Percentiles rank a stretch among this genome's conserved stretches.
Conservation (phyloP, 2,888 invertebrate genomes). For the Eupithecia pulchellata region DNA sequence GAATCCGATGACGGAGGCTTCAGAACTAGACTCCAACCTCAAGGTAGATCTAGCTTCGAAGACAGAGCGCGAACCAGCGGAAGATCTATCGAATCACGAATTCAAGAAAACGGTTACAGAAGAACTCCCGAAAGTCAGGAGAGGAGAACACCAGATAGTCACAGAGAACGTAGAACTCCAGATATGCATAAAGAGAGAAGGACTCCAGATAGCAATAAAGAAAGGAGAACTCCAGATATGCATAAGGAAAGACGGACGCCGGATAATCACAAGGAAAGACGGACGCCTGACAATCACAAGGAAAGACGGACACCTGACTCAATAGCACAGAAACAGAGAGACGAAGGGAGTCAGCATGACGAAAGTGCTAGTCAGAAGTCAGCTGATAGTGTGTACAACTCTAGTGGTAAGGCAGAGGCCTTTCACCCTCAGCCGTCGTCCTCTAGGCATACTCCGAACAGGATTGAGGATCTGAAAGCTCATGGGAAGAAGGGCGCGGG, state of each 20-base stretch:
- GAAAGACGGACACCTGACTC: slow-evolving; percentile 71
- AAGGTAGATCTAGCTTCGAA: slow-evolving; percentile 73
- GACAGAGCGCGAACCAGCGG: slow-evolving; percentile 79
- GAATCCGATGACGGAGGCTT: slow-evolving; percentile 88
- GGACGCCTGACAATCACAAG: slow-evolving; percentile 70
- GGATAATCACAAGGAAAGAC: slow-evolving; percentile 61
- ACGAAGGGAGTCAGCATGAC: slow-evolving; percentile 67
- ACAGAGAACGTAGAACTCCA: slow-evolving; percentile 68
- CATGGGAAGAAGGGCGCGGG: slow-evolving; percentile 81
- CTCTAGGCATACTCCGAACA: slow-evolving; percentile 75
- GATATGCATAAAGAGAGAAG: slow-evolving; percentile 64
- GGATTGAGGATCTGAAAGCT: slow-evolving; percentile 80
- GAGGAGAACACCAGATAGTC: slow-evolving; percentile 42
- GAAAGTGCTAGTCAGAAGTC: slow-evolving; percentile 80
- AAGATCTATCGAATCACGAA: slow-evolving; percentile 71
- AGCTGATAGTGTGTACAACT: slow-evolving; percentile 85
- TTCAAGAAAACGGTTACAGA: slow-evolving; percentile 70
- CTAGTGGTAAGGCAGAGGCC: slow-evolving; percentile 76
- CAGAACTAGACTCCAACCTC: slow-evolving; percentile 73
- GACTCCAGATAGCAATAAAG: slow-evolving; percentile 70
- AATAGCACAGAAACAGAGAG: slow-evolving; percentile 64
- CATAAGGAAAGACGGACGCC: slow-evolving; percentile 67
- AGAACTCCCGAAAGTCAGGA: slow-evolving; percentile 71
- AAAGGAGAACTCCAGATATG: slow-evolving; percentile 71
- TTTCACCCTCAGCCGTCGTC: slow-evolving; percentile 80